Evolutionary conservation across 2,797 vertebrate species (phyloP), one percentile per base, ranked within the genome.

Genomic region (Smutsia gigantea): DNA sequence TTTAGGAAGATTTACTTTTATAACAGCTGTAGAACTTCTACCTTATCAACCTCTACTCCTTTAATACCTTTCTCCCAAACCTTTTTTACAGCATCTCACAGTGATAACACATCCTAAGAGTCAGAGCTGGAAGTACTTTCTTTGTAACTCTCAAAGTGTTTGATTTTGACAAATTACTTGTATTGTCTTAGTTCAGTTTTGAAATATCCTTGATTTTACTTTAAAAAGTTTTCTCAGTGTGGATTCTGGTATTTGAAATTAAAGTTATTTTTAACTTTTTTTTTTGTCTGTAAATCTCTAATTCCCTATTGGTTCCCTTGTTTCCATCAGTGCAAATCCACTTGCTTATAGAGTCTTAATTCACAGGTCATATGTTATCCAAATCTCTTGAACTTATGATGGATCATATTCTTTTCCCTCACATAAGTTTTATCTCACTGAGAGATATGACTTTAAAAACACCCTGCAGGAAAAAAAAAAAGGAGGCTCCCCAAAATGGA

Each of bases 1-100:
- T 97, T 97, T 97, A 95, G 93, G 79, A 97, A 97, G 96, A 98
- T 97, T 97, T 97, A 97, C 84, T 97, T 97, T 97, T 97, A 95
- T 94, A 96, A 93, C 89, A 82, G 81, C 31, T 64, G 23, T 53
- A 29, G 85, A 75, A 96, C 86, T 92, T 96, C 97, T 95, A 95
- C 68, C 95, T 97, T 96, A 97, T 98, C 97, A 97, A 95, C 93
- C 89, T 97, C 93, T 88, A 51, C 71, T 97, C 77, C 89, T 95
- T 96, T 93, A 97, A 96, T 95, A 96, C 59, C 63, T 87, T 96
- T 93, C 74, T 92, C 78, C 87, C 75, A 90, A 89, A 77, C 34
- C 69, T 81, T 64, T 93, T 97, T 94, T 91, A 95, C 29, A 97
- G 93, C 23, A 79, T 96, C 53, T 96, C 42, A 17, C 42, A 57